Percentiles rank a stretch among this genome's conserved stretches.
Evolutionary conservation across 2,797 vertebrate genomes (phyloP).

Genomic region (Sebastes taczanowskii): DNA sequence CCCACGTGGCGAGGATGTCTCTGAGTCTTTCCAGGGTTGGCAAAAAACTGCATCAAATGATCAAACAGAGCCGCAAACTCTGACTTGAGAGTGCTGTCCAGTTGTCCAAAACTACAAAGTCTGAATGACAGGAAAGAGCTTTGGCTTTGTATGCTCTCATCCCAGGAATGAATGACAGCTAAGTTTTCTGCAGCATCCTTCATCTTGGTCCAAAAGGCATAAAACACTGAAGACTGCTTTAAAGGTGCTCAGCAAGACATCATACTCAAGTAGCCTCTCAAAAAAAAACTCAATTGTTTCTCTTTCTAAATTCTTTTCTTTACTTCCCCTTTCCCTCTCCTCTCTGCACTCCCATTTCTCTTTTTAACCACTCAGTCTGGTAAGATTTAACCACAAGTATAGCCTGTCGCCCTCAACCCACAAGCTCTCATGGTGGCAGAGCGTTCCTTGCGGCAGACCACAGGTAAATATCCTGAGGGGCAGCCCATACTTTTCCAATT

Average conservation of each 20-base stretch:
- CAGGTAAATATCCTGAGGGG: conserved; percentile 34
- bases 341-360: neutral
- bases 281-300: conserved; percentile 5
- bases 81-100: conserved; percentile 45
- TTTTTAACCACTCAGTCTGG: neutral
- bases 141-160: conserved; percentile 11
- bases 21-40: conserved; percentile 38
- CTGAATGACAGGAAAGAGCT: conserved; percentile 29
- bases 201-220: conserved; percentile 23
- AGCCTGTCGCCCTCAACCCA: conserved; percentile 23
- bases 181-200: conserved; percentile 30
- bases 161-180: conserved; percentile 26
- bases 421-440: conserved; percentile 15
- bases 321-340: neutral
- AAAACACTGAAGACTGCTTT: neutral
- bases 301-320: neutral
- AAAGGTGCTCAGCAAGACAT: conserved; percentile 1
- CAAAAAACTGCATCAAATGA: conserved; percentile 57
- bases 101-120: conserved; percentile 51
- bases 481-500: conserved; percentile 44
- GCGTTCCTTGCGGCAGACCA: conserved; percentile 35
- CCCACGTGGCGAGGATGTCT: conserved; percentile 52
- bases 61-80: conserved; percentile 56
- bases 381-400: conserved; percentile 17
- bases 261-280: conserved; percentile 3